A percentile compares a stretch with the other conserved stretches of the same genome.
Evolutionary conservation across 2,888 invertebrate genomes (phyloP).

Genomic region (Zaprionus bogoriensis): DNA sequence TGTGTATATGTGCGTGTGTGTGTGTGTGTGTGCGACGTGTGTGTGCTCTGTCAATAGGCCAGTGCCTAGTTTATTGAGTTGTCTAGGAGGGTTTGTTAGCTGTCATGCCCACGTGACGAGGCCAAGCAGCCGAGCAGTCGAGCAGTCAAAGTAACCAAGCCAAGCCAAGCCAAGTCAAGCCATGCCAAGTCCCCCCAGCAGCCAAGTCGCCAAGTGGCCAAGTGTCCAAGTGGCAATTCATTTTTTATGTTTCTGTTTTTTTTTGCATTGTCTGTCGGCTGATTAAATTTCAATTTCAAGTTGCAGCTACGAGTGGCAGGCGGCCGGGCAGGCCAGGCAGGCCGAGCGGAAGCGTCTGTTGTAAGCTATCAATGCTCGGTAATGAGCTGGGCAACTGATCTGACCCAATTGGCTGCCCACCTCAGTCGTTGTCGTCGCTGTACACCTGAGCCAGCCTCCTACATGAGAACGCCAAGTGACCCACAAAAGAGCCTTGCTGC

Average conservation of each 20-base stretch:
- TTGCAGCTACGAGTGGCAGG: conserved; percentile 25
- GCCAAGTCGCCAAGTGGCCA: conserved; percentile 54
- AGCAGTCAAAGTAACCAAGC: no score
- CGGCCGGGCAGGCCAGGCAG: conserved; percentile 34
- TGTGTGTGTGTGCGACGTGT: conserved; percentile 11
- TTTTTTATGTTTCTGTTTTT: conserved; percentile 27
- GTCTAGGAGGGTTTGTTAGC: conserved; percentile 62
- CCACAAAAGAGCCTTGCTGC: conserved; percentile 47
- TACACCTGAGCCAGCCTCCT: conserved; percentile 29
- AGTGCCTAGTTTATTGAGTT: conserved; percentile 71
- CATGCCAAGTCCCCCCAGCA: no score
- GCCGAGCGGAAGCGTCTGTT: neutral
- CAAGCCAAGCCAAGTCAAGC: conserved; percentile 12
- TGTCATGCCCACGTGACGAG: conserved; percentile 74
- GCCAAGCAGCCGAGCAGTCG: conserved; percentile 43
- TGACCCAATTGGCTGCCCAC: conserved; percentile 51
- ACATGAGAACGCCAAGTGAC: conserved; percentile 51
- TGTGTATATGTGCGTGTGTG: conserved; percentile 15
- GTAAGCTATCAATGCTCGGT: conserved; percentile 39
- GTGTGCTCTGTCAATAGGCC: conserved; percentile 68
- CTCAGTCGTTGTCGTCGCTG: neutral
- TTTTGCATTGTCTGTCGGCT: conserved; percentile 44
- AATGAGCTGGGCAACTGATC: conserved; percentile 57
- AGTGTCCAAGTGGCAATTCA: conserved; percentile 68
- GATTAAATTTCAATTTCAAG: conserved; percentile 67